Evolutionary conservation across 2,797 vertebrate genomes (phyloP).

Genomic region (Peromyscus nudipes): DNA sequence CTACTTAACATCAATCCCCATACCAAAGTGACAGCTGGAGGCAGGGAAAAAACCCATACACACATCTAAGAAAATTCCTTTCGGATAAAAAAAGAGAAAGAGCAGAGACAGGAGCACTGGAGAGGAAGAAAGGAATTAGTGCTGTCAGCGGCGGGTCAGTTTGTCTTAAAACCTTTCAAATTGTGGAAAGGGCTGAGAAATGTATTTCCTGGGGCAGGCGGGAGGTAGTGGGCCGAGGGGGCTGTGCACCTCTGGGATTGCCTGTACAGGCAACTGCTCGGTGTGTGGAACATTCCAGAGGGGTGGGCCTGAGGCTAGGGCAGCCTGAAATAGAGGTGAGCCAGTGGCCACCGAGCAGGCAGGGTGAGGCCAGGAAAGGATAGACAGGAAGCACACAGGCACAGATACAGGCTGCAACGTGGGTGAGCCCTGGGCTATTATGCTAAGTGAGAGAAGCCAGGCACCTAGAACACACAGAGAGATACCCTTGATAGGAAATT

Average conservation of each 20-base stretch:
- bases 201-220: constrained; percentile 79
- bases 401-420: accelerated
- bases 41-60: constrained; percentile 59
- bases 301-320: neutral
- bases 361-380: neutral
- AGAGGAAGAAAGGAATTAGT: constrained; percentile 79
- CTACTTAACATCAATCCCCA: constrained; percentile 77
- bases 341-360: neutral
- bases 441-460: constrained; percentile 17
- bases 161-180: constrained; percentile 74
- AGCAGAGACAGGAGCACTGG: constrained; percentile 71
- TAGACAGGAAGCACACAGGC: neutral
- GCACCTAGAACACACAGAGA: accelerated
- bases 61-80: constrained; percentile 73
- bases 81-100: constrained; percentile 37
- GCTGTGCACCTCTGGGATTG: neutral
- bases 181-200: constrained; percentile 81
- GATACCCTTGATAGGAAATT: neutral
- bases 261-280: neutral
- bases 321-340: neutral
- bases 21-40: constrained; percentile 80
- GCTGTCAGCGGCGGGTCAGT: constrained; percentile 57
- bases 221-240: constrained; percentile 70
- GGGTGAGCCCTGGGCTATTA: neutral
- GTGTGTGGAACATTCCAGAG: constrained; percentile 50